Evolutionary conservation across 2,797 vertebrate species (phyloP), one percentile per base, ranked within the genome.

Genomic region (Lepus townsendii): DNA sequence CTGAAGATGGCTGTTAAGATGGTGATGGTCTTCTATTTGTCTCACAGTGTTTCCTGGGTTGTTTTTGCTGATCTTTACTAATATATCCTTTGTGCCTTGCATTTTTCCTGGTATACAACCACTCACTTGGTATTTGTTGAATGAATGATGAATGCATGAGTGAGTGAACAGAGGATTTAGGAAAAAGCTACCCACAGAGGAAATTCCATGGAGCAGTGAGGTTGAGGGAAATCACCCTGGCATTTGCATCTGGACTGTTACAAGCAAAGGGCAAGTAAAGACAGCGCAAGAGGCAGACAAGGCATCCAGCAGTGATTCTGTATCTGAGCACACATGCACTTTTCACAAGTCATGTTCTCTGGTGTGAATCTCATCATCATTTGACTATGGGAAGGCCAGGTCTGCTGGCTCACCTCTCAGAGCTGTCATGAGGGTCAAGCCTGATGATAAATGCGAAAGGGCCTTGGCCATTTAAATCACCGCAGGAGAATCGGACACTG

Each of bases 251-350:
- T 63, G 19, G 30, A 14, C 26, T 2, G 14, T 38, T 63, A 30
- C 30, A 62, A 63, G 14, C 19, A 72, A 72, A 38, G 7, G 19
- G n/a, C 9, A 38, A 65, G 11, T 3, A 78, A 32, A 71, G 16
- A 57, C 12, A 27, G n/a, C 1, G 47, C 68, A 57, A 66, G 13
- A 79, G 6, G 30, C 17, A 68, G 20, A 16, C 4, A 2, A 3
- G 8, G 17, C 10, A 14, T 47, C 14, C 22, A 47, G 24, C 19
- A 83, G 42, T 14, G 63, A 66, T 60, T 76, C 30, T 82, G 85
- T 13, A 30, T 50, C 10, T 47, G n/a, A 6, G 54, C 9, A 54
- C 27, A 35, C 22, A 24, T 9, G 0, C 0, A 2, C 2, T 13
- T 73, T 24, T 12, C 20, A 35, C 10, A 32, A 47, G 27, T 42